Evolutionary conservation across 1,140 invertebrate species (phyloP).

Genomic region (Brachionus rubens): DNA sequence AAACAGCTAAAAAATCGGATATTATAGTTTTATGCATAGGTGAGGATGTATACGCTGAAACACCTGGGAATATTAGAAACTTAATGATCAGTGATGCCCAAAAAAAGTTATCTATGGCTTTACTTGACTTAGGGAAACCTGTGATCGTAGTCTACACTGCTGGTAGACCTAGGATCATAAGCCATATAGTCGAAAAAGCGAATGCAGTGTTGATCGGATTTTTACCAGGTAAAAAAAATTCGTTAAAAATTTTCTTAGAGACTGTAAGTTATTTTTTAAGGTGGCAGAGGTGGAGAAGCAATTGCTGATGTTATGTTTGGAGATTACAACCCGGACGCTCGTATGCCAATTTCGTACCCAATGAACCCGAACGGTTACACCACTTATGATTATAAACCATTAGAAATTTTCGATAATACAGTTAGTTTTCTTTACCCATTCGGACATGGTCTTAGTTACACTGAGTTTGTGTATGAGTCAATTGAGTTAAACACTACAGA

Average conservation of each 20-base stretch:
- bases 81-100: background rate
- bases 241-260: too few relatives aligned
- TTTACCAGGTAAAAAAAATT: constrained; percentile 26
- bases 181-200: background rate
- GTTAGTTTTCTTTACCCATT: background rate
- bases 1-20: background rate
- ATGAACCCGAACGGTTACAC: background rate
- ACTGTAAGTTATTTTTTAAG: too few relatives aligned
- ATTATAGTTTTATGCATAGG: background rate
- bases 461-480: background rate
- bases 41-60: background rate
- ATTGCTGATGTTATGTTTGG: background rate
- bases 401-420: background rate
- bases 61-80: background rate
- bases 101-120: background rate
- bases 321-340: background rate
- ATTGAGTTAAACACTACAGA: background rate
- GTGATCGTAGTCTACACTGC: background rate
- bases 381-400: constrained; percentile 14
- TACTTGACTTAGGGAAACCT: background rate
- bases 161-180: constrained; percentile 10
- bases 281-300: background rate
- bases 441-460: constrained; percentile 13
- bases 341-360: background rate
- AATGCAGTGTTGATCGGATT: background rate